Conservation (phyloP, 2,113 vertebrate species). For the Herpetotheres cachinnans region DNA sequence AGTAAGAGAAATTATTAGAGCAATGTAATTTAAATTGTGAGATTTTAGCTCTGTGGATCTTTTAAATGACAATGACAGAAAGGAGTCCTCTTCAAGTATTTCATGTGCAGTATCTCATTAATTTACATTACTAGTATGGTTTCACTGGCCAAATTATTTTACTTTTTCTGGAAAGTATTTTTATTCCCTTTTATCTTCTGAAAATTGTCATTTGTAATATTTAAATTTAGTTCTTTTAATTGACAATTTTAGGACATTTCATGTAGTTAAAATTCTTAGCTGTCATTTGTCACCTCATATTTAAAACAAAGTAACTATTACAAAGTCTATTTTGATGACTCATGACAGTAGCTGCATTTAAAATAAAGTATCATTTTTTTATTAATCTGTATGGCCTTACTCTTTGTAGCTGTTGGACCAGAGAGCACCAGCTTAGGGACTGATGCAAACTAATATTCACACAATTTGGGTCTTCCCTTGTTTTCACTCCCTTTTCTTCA, state of each 20-base stretch:
- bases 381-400: background rate
- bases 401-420: background rate
- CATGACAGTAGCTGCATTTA: slow-evolving; percentile 47
- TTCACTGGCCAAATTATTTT: slow-evolving; percentile 36
- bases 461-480: background rate
- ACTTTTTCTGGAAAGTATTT: slow-evolving; percentile 23
- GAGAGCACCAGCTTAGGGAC: background rate
- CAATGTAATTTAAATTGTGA: slow-evolving; percentile 1
- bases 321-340: slow-evolving; percentile 74
- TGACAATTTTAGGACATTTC: background rate
- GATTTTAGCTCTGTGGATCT: slow-evolving; percentile 4
- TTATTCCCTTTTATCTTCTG: slow-evolving; percentile 36
- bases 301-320: slow-evolving; percentile 69
- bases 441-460: background rate
- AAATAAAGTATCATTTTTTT: slow-evolving; percentile 66
- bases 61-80: background rate
- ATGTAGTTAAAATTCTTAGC: slow-evolving; percentile 3
- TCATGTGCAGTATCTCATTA: background rate
- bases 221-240: slow-evolving; percentile 48
- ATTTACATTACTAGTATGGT: background rate
- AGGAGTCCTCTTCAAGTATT: background rate
- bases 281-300: slow-evolving; percentile 49
- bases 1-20: slow-evolving; percentile 37
- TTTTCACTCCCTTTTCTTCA: background rate
- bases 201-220: slow-evolving; percentile 30